phyloP scores from a whole-genome alignment of 2,113 vertebrate species.

The Ochotona princeps region DNA sequence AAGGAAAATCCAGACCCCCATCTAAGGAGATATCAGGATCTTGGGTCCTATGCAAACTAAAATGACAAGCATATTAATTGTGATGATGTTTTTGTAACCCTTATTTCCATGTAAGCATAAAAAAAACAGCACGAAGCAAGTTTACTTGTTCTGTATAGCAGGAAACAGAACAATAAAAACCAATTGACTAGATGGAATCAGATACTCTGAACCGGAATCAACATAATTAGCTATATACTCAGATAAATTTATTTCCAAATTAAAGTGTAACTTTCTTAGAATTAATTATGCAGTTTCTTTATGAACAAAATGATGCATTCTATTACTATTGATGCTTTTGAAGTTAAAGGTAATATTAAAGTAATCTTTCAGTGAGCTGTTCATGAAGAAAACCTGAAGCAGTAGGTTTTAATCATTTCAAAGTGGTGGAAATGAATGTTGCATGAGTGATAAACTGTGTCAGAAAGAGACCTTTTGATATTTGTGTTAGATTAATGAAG shows the following conservation, averaged over 20 bases:
- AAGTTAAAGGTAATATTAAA: background rate
- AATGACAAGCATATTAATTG: background rate
- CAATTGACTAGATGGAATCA: background rate
- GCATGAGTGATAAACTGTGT: background rate
- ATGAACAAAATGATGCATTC: background rate
- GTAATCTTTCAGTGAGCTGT: background rate
- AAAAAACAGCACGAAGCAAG: background rate
- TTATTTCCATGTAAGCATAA: background rate
- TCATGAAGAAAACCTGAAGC: background rate
- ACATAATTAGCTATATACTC: background rate
- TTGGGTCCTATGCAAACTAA: background rate
- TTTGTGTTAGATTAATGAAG: background rate
- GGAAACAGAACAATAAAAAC: background rate
- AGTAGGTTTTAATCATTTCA: slow-evolving; percentile 11
- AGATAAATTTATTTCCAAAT: background rate
- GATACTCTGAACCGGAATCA: background rate
- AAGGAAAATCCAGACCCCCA: background rate
- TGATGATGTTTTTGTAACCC: background rate
- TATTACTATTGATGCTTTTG: background rate
- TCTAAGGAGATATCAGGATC: background rate
- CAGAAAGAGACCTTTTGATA: background rate
- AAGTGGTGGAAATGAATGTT: background rate
- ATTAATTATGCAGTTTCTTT: background rate
- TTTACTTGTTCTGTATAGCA: background rate
- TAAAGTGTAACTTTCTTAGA: background rate